These are phyloP conservation scores for Phoebastria nigripes DNA, from an alignment of 2,797 vertebrate genomes.

Conservation along the genomic window DNA sequence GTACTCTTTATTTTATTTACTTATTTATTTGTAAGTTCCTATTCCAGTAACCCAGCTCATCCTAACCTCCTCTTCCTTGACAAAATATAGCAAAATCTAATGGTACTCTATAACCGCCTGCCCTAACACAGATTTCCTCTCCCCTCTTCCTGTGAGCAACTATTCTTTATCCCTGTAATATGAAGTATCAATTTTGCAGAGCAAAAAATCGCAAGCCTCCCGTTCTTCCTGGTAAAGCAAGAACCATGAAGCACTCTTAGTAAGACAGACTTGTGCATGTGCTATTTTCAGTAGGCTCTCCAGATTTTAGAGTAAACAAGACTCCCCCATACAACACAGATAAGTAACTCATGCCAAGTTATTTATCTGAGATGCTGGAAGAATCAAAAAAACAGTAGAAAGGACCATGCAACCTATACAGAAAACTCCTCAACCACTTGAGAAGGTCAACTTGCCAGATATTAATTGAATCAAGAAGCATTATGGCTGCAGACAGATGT, in stretches of 20 bases:
- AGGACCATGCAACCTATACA: not conserved
- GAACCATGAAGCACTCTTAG: not conserved
- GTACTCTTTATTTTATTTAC: not conserved
- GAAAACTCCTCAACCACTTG: not conserved
- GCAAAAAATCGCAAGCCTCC: not conserved
- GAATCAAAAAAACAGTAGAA: not conserved
- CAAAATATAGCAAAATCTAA: not conserved
- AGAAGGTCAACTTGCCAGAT: not conserved
- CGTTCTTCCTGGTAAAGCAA: not conserved
- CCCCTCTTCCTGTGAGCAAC: not conserved
- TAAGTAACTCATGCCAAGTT: not conserved
- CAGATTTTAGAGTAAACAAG: slow-evolving; percentile 20
- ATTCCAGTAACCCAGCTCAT: not conserved
- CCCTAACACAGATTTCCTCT: not conserved
- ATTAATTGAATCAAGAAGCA: not conserved
- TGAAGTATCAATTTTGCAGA: not conserved
- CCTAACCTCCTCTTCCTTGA: not conserved
- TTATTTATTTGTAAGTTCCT: not conserved
- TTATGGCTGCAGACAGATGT: not conserved
- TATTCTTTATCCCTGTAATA: not conserved
- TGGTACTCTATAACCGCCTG: not conserved
- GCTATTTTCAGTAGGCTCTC: slow-evolving; percentile 18
- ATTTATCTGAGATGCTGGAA: not conserved
- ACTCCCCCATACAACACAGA: not conserved
- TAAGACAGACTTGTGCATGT: not conserved